Conservation (phyloP, 2,797 vertebrate species). For the Moxostoma hubbsi region DNA sequence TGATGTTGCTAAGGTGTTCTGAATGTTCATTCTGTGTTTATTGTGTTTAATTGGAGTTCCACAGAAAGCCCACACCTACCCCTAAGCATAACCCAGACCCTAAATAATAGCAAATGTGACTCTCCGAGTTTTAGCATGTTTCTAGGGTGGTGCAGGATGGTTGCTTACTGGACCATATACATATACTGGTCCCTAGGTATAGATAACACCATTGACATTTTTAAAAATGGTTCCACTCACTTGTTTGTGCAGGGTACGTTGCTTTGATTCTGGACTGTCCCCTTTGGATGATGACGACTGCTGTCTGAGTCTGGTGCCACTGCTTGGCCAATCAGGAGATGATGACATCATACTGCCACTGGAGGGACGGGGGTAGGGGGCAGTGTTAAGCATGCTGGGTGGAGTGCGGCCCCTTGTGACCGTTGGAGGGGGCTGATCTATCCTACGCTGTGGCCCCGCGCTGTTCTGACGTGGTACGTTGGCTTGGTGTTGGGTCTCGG, state of each 20-base stretch:
- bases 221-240: slow-evolving; percentile 21
- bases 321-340: slow-evolving; percentile 83
- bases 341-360: slow-evolving; percentile 91
- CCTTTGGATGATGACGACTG: slow-evolving; percentile 94
- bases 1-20: too few species aligned
- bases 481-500: slow-evolving; percentile 73
- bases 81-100: too few species aligned
- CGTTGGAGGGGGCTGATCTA: slow-evolving; percentile 86
- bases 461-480: slow-evolving; percentile 87
- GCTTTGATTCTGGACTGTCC: slow-evolving; percentile 94
- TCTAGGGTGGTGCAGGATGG: too few species aligned
- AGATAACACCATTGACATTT: too few species aligned
- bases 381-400: slow-evolving; percentile 84
- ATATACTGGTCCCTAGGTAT: too few species aligned
- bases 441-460: slow-evolving; percentile 89
- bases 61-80: too few species aligned
- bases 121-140: too few species aligned
- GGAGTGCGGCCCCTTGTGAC: slow-evolving; percentile 87
- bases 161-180: too few species aligned
- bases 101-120: too few species aligned
- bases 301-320: slow-evolving; percentile 74
- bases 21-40: too few species aligned
- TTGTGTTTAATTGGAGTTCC: too few species aligned
- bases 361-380: slow-evolving; percentile 88
- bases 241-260: slow-evolving; percentile 76